Base-by-base conservation (phyloP, 2,113 vertebrate genomes). In the Zosterops hypoxanthus region DNA sequence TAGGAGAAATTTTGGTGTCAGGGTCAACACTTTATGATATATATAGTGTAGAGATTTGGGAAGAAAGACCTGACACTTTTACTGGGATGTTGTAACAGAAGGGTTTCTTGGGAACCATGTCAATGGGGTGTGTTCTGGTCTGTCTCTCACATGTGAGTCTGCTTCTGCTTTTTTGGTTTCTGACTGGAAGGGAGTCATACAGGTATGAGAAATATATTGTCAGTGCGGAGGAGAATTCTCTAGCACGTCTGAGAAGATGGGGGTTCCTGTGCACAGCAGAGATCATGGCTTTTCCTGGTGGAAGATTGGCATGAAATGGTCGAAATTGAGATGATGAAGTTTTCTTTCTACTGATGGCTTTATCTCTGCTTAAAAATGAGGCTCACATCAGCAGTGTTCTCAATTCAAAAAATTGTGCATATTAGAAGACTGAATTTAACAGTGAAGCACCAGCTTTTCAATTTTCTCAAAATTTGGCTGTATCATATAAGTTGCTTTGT, bases 351-450 rank as follows among this genome's bases (percentile, higher is more conserved):
- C 21, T 64, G 18, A 3, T 50, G 42, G 13, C 6, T 64, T 90
- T 85, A 13, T 68, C 6, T 41, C 23, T 25, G 7, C n/a, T 81
- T 55, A 42, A 60, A 75, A 76, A 34, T 0, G 7, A 76, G 11
- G 2, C 44, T 88, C 28, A 28, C 14, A 31, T 76, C 71, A 80
- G 26, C 47, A 39, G 1, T 34, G 14, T 36, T 13, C 8, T 77
- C 7, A 42, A 1, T 80, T 63, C 0, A 25, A 53, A 69, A 76
- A 44, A 1, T 1, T 2, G 2, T 22, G 8, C 5, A 2, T 50
- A 5, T 46, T 39, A 47, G 28, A 78, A 36, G 12, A 36, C 22
- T n/a, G 29, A 52, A 53, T 80, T 83, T 57, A 57, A 14, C 49
- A 46, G n/a, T 6, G 16, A 7, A 69, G 25, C 28, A 22, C 28